These are phyloP conservation scores for Diploscapter pachys DNA, from an alignment of 1,140 invertebrate genomes.

Conservation along the genomic window DNA sequence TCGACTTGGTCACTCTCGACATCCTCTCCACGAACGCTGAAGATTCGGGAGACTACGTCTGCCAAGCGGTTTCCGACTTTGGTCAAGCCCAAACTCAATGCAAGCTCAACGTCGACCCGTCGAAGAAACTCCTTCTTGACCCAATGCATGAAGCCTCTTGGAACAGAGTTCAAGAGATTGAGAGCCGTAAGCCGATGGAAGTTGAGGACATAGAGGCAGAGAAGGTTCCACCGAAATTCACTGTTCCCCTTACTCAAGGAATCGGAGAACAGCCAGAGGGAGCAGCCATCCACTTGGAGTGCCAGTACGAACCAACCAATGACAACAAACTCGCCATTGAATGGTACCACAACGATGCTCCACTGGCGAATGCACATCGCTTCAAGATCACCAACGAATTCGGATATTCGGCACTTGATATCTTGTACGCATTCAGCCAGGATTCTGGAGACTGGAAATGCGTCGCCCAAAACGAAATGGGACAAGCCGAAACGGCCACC, in stretches of 20 bases:
- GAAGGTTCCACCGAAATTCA: conserved; percentile 72
- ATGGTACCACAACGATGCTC: conserved; percentile 86
- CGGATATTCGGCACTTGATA: conserved; percentile 81
- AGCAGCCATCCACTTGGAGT: conserved; percentile 88
- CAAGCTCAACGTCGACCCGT: conserved; percentile 74
- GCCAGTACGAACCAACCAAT: conserved; percentile 88
- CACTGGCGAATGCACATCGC: conserved; percentile 78
- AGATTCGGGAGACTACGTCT: conserved; percentile 88
- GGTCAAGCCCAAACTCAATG: conserved; percentile 89
- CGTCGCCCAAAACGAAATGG: conserved; percentile 61
- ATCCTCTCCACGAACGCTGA: conserved; percentile 90
- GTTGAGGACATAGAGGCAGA: conserved; percentile 44
- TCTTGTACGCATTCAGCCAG: conserved; percentile 78
- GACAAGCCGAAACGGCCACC: conserved; percentile 69
- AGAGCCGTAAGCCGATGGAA: conserved; percentile 74
- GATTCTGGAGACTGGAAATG: conserved; percentile 83
- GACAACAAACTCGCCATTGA: conserved; percentile 85
- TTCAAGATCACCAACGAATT: conserved; percentile 88
- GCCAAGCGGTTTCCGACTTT: conserved; percentile 81
- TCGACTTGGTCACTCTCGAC: conserved; percentile 93
- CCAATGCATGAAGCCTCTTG: conserved; percentile 79
- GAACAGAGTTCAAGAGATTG: conserved; percentile 81
- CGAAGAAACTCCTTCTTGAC: conserved; percentile 77
- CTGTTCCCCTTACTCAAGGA: conserved; percentile 54
- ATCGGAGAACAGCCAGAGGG: conserved; percentile 67